Evolutionary conservation across 2,888 invertebrate genomes (phyloP).

Genomic region (Troglohyphantes excavatus): DNA sequence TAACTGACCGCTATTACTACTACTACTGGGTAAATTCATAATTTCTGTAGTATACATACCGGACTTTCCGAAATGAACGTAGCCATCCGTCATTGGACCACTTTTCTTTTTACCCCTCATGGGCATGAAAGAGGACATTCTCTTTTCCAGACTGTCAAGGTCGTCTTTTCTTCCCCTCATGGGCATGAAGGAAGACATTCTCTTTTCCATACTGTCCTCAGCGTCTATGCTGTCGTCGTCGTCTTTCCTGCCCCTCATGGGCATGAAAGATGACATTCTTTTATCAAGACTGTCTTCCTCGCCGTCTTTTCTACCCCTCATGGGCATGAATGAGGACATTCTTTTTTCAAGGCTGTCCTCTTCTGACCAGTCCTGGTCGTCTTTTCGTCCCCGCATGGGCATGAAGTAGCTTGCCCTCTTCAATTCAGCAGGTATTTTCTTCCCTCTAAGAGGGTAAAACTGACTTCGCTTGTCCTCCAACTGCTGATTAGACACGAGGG

Average conservation of each 20-base stretch:
- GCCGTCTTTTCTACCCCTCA: conserved; percentile 68
- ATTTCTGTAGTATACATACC: conserved; percentile 63
- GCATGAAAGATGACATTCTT: conserved; percentile 71
- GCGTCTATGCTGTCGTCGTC: conserved; percentile 42
- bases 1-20: conserved; percentile 27
- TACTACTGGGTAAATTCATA: conserved; percentile 44
- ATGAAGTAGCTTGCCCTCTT: conserved; percentile 73
- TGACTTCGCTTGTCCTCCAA: conserved; percentile 46
- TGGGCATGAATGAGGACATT: conserved; percentile 76
- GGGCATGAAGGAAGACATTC: conserved; percentile 67
- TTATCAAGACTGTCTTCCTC: conserved; percentile 35
- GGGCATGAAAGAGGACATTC: conserved; percentile 61
- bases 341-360: conserved; percentile 48
- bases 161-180: conserved; percentile 54
- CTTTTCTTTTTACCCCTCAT: conserved; percentile 67
- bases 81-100: not conserved
- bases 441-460: conserved; percentile 60
- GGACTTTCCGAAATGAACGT: conserved; percentile 21
- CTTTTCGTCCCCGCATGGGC: conserved; percentile 76
- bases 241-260: conserved; percentile 76
- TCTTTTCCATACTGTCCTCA: conserved; percentile 40
- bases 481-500: conserved; percentile 16
- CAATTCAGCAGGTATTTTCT: conserved; percentile 41
- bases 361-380: conserved; percentile 28
- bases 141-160: conserved; percentile 33